Conservation (phyloP, 2,888 invertebrate species). For the Parochlus steinenii region DNA sequence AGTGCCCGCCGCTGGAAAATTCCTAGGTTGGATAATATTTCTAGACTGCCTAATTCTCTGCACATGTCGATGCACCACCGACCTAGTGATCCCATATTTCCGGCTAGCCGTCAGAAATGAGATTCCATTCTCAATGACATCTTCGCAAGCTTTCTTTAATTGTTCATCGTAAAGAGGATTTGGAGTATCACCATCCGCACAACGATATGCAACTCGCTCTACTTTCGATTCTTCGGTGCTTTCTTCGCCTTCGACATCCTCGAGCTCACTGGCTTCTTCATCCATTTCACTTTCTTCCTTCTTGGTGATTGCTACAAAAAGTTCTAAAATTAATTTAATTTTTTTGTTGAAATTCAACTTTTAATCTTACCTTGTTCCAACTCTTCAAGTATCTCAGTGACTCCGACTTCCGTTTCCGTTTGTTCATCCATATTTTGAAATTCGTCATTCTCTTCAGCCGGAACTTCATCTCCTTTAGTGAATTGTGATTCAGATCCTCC, state of each 20-base stretch:
- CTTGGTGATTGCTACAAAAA: too few relatives aligned
- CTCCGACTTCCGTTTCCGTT: neutral
- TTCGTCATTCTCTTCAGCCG: neutral
- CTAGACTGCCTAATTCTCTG: too few relatives aligned
- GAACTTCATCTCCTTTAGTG: neutral
- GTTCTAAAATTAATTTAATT: too few relatives aligned
- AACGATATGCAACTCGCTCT: neutral
- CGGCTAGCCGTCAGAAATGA: neutral
- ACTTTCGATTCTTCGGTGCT: neutral
- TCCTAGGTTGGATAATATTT: too few relatives aligned
- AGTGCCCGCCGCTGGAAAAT: too few relatives aligned
- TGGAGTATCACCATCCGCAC: neutral
- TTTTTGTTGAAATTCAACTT: too few relatives aligned
- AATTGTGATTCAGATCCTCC: neutral
- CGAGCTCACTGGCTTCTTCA: too few relatives aligned
- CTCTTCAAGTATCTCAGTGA: neutral
- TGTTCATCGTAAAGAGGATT: neutral
- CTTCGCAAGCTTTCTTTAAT: neutral
- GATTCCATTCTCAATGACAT: neutral
- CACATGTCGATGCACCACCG: neutral
- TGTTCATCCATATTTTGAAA: neutral
- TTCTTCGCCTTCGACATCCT: neutral
- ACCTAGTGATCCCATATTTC: neutral
- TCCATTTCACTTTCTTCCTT: too few relatives aligned
- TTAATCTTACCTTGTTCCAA: too few relatives aligned